phyloP scores from a whole-genome alignment of 2,797 vertebrate genomes.

The Garrulus glandarius region DNA sequence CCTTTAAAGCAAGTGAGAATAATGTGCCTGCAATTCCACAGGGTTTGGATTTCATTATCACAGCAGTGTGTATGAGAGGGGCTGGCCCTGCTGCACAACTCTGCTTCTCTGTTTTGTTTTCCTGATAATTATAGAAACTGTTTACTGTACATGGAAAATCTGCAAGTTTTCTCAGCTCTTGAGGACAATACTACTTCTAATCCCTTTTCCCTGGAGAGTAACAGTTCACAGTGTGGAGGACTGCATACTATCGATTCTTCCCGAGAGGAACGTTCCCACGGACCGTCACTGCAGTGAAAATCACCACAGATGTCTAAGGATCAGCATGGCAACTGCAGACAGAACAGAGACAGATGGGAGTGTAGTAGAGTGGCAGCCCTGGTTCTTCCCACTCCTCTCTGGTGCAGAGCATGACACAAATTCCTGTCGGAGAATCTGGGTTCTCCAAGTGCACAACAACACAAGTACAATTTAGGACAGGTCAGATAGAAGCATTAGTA shows the following conservation, averaged over 20 bases:
- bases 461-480: not conserved
- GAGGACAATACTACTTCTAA: slow-evolving; percentile 31
- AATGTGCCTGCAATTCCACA: not conserved
- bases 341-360: not conserved
- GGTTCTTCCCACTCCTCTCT: not conserved
- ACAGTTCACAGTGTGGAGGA: not conserved
- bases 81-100: not conserved
- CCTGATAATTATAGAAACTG: slow-evolving; percentile 27
- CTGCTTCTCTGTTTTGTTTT: slow-evolving; percentile 24
- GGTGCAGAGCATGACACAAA: not conserved
- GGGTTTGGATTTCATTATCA: slow-evolving; percentile 42
- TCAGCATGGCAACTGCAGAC: not conserved
- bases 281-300: not conserved
- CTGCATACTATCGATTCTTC: not conserved
- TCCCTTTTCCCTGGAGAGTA: slow-evolving; percentile 15
- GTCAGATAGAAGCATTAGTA: not conserved
- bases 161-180: slow-evolving; percentile 53
- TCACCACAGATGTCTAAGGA: not conserved
- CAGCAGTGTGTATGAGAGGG: not conserved
- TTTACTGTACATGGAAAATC: slow-evolving; percentile 22
- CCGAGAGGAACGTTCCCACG: slow-evolving; percentile 25
- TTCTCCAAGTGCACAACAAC: not conserved
- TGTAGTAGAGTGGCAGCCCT: not conserved
- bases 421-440: not conserved
- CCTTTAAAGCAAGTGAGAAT: slow-evolving; percentile 38